phyloP scores from a whole-genome alignment of 2,888 invertebrate genomes.

The Sclerodermus sp. region DNA sequence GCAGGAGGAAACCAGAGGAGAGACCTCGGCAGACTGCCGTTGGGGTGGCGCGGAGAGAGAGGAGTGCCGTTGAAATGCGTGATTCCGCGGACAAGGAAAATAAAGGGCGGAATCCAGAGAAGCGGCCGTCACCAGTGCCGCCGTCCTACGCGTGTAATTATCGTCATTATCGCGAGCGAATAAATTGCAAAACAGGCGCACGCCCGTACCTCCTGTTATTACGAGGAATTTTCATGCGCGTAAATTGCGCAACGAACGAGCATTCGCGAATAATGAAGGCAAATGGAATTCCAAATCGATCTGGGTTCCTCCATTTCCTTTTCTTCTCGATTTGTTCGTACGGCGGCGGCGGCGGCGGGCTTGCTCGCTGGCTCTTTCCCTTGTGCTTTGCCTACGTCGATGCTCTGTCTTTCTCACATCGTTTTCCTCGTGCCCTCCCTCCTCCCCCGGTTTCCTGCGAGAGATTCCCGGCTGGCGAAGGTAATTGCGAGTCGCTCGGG shows the following conservation, averaged over 20 bases:
- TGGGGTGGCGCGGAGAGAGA: too few relatives aligned
- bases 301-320: conserved; percentile 9
- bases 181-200: too few relatives aligned
- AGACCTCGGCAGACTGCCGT: too few relatives aligned
- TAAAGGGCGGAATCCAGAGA: too few relatives aligned
- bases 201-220: too few relatives aligned
- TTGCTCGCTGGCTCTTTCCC: not conserved
- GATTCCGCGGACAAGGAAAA: too few relatives aligned
- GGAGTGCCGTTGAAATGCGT: too few relatives aligned
- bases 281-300: conserved; percentile 42
- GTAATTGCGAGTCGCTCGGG: conserved; percentile 27
- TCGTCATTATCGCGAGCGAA: not conserved
- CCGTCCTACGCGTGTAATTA: not conserved
- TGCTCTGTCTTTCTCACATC: not conserved
- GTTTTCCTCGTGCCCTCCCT: not conserved
- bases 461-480: not conserved
- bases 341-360: too few relatives aligned
- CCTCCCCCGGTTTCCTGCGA: not conserved
- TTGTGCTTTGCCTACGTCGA: too few relatives aligned
- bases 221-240: conserved; percentile 11
- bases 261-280: conserved; percentile 35
- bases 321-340: conserved; percentile 6
- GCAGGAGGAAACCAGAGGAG: too few relatives aligned
- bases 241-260: conserved; percentile 16
- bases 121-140: too few relatives aligned